A percentile compares a stretch with the other conserved stretches of the same genome.
phyloP scores from a whole-genome alignment of 2,113 vertebrate species.

The Scophthalmus maximus region DNA sequence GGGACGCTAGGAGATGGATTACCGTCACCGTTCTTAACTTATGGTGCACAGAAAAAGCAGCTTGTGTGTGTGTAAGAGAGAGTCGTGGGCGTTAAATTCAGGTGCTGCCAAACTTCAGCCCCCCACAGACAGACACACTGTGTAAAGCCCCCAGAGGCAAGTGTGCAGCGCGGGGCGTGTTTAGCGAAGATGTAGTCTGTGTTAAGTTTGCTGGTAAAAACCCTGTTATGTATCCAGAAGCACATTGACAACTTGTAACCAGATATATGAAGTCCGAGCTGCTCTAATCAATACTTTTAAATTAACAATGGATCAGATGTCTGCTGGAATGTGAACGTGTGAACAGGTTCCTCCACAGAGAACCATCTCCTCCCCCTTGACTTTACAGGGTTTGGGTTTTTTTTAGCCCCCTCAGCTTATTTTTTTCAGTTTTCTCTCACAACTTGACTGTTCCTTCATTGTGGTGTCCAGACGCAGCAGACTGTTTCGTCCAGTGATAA shows the following conservation, averaged over 20 bases:
- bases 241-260: neutral
- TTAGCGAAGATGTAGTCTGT: neutral
- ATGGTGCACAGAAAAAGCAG: neutral
- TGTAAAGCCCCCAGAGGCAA: no score
- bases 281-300: neutral
- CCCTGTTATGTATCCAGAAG: neutral
- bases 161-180: neutral
- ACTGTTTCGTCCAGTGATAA: neutral
- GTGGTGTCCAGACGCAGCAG: neutral
- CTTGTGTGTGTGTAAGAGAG: slow-evolving; percentile 21
- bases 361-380: no score
- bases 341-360: no score
- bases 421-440: neutral
- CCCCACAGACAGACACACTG: slow-evolving; percentile 39
- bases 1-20: slow-evolving; percentile 65
- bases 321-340: no score
- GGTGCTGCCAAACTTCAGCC: slow-evolving; percentile 61
- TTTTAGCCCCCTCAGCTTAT: neutral
- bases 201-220: neutral
- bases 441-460: neutral
- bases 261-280: neutral
- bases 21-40: slow-evolving; percentile 63
- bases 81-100: slow-evolving; percentile 58
- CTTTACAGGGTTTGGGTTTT: no score
- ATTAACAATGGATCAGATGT: neutral